Base-by-base conservation (phyloP, 2,113 vertebrate species). In the Macaca fascicularis region DNA sequence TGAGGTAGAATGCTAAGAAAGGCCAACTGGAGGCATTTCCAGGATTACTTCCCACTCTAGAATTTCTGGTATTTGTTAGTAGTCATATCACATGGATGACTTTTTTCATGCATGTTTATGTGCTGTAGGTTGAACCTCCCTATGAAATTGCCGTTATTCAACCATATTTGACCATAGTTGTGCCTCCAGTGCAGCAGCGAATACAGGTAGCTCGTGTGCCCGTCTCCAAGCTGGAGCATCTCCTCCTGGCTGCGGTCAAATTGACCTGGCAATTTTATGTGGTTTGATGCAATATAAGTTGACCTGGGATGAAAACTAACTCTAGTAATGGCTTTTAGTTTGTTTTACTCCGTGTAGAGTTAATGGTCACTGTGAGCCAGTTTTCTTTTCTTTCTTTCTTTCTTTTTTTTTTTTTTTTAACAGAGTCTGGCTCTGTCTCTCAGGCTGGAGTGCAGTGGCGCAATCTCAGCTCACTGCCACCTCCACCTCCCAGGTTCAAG, bases 111-210 rank as follows among this genome's bases (percentile, higher is more conserved):
- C 14, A 0, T 25, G 11, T 52, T 30, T 38, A 2, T 0, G 2
- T 52, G 12, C 17, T 32, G 0, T 64, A 10, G 82, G 5, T 32
- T 27, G 59, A 23, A 2, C 43, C 52, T 0, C 0, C 27, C 27
- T 0, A 0, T 27, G 57, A 48, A 32, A 23, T 17, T 3, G 43
- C 55, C 4, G 0, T 12, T 14, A 1, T 9, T 20, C 23, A 6
- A 1, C 30, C 61, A 3, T 25, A 14, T 32, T 1, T 55, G 70
- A 48, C 61, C 35, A 20, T 55, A 55, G 2, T 55, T 55, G 52
- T 55, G 52, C 19, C 52, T 55, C 52, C 6, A 55, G 52, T 1
- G 1, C 52, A 55, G 19, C 52, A 55, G 52, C 19, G 19, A 55
- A 19, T 55, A 20, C 52, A 55, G 17, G 19, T 55, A 55, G 52